Conservation (phyloP, 2,113 vertebrate genomes). For the Onychostoma macrolepis region DNA sequence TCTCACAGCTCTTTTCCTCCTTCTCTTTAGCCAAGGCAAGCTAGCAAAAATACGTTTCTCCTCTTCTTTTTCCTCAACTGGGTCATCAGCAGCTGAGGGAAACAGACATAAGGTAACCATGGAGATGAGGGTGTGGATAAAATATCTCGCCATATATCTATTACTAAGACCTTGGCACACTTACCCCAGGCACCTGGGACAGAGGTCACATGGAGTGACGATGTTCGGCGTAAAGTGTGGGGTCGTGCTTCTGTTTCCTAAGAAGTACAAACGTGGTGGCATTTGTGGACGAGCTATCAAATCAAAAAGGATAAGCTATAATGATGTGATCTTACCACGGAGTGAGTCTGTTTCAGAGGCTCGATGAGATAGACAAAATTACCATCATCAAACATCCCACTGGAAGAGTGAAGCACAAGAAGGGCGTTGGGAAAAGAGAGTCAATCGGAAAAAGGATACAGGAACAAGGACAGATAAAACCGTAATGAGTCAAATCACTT, state of each 20-base stretch:
- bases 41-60: slow-evolving; percentile 78
- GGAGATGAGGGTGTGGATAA: slow-evolving; percentile 32
- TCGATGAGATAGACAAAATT: slow-evolving; percentile 88
- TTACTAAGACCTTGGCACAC: neutral
- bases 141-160: slow-evolving; percentile 11
- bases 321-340: slow-evolving; percentile 78
- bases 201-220: slow-evolving; percentile 63
- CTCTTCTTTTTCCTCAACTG: slow-evolving; percentile 68
- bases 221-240: slow-evolving; percentile 69
- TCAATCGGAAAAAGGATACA: neutral
- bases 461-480: neutral
- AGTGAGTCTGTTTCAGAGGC: slow-evolving; percentile 83
- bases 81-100: slow-evolving; percentile 57
- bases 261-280: neutral
- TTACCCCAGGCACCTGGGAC: slow-evolving; percentile 66
- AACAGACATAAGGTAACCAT: slow-evolving; percentile 51
- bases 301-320: neutral
- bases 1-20: slow-evolving; percentile 91
- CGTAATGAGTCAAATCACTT: neutral
- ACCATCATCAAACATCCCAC: slow-evolving; percentile 95
- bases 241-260: slow-evolving; percentile 75
- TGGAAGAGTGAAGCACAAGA: slow-evolving; percentile 62
- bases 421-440: neutral
- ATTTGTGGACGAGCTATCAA: neutral
- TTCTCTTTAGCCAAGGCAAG: slow-evolving; percentile 87